Base-by-base conservation (phyloP, 2,888 invertebrate species). In the Cinara cedri region DNA sequence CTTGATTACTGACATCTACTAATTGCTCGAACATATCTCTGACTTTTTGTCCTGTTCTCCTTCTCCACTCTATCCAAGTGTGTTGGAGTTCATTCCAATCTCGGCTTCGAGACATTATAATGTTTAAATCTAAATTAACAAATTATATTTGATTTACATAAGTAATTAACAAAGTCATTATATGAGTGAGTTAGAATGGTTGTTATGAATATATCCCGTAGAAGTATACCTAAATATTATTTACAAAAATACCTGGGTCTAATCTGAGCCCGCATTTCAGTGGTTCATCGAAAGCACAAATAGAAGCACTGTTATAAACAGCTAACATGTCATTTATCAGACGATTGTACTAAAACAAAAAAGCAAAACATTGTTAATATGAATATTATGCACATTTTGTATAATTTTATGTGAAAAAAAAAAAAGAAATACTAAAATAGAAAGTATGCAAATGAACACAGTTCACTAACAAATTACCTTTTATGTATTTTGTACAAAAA, bases 31-130 rank as follows among this genome's bases (percentile, higher is more conserved):
- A 95, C 49, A 92, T 87, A 82, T 94, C 93, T 82, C 92, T 88
- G 85, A 94, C 90, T 83, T 93, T 89, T 80, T 91, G 89, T 0
- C 93, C 94, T 0, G 95, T 94, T 82, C 93, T 91, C 83, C 96
- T 88, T 83, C 96, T 89, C 93, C 96, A 97, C 85, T 95, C 94
- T 0, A 92, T 90, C 97, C 97, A 97, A 0, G 91, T 90, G 84
- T 93, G 92, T 83, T 92, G 91, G 81, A 97, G 87, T 85, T 96
- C 94, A 82, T 96, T 93, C 92, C 96, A 96, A 84, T 97, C 93
- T 70, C 93, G 87, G 83, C 91, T 92, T 81, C 88, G 88, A 0
- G 93, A 92, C 94, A 96, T 93, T 81, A 94, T 91, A 19, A 86
- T 84, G 14, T 87, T 86, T 76, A 89, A 84, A 82, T 89, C 89